These are phyloP conservation scores for Arrhamphus sclerolepis DNA, from an alignment of 2,797 vertebrate genomes.

Conservation along the genomic window DNA sequence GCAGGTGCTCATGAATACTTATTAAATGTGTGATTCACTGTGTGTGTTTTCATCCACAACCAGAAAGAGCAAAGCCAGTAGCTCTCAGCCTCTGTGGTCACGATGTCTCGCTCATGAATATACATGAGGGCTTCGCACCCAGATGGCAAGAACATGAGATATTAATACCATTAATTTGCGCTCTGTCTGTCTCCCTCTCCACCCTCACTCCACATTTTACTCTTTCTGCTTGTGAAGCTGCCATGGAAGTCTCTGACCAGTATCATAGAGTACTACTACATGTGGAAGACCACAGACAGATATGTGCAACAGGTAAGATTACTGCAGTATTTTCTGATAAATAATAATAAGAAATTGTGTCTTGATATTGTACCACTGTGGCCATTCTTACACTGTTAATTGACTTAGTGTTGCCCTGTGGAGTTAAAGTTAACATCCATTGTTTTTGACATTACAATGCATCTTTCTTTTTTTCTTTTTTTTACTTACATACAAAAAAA, in stretches of 20 bases:
- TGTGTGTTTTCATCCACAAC: constrained; percentile 29
- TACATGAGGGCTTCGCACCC: constrained; percentile 60
- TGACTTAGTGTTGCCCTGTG: neutral
- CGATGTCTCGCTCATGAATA: constrained; percentile 71
- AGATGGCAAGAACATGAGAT: constrained; percentile 69
- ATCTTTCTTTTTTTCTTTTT: neutral
- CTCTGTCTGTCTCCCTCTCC: constrained; percentile 27
- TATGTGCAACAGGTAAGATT: constrained; percentile 94
- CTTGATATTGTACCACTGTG: neutral
- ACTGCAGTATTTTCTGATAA: neutral
- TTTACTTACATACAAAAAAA: too few species aligned
- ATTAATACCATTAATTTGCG: constrained; percentile 71
- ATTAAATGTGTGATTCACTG: constrained; percentile 55
- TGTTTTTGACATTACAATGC: neutral
- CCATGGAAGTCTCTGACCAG: constrained; percentile 99
- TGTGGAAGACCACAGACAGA: constrained; percentile 99
- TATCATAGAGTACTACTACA: constrained; percentile 99
- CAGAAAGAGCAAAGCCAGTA: constrained; percentile 38
- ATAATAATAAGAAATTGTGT: neutral
- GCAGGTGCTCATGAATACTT: constrained; percentile 77
- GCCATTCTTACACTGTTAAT: neutral
- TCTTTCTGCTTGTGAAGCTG: constrained; percentile 78
- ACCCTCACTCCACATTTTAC: constrained; percentile 8
- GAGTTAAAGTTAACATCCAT: neutral
- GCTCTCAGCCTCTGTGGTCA: constrained; percentile 56